phyloP scores from a whole-genome alignment of 1,140 invertebrate genomes.

The Periplaneta americana region DNA sequence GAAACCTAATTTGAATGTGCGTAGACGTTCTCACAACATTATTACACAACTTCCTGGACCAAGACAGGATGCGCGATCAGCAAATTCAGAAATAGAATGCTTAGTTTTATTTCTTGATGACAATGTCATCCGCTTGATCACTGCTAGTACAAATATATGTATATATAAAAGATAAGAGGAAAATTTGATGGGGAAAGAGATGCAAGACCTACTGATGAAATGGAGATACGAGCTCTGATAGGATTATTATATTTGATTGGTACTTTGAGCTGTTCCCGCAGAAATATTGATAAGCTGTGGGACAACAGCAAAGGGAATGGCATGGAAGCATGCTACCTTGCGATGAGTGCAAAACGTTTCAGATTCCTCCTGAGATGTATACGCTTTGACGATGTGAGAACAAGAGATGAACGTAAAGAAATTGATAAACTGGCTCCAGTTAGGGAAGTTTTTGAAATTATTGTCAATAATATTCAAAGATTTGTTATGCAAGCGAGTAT shows the following conservation, averaged over 20 bases:
- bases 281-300: constrained; percentile 31
- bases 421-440: constrained; percentile 33
- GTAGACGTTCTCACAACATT: too few species aligned
- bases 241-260: constrained; percentile 32
- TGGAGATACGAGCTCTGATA: constrained; percentile 21
- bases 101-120: too few species aligned
- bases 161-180: constrained; percentile 21
- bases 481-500: constrained; percentile 29
- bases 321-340: too few species aligned
- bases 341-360: constrained; percentile 32
- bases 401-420: constrained; percentile 26
- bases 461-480: constrained; percentile 26
- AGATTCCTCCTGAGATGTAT: constrained; percentile 31
- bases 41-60: too few species aligned
- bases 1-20: too few species aligned
- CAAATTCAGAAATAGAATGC: too few species aligned
- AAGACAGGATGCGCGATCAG: too few species aligned
- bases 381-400: constrained; percentile 29
- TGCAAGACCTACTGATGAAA: constrained; percentile 13
- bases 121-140: too few species aligned
- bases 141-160: constrained; percentile 25
- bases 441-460: constrained; percentile 30
- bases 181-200: constrained; percentile 24
- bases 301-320: constrained; percentile 23
- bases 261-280: constrained; percentile 18